Percentiles rank a stretch among this genome's conserved stretches.
These are phyloP conservation scores for Anguilla marmorata DNA, from an alignment of 2,797 vertebrate genomes.

Conservation along the genomic window DNA sequence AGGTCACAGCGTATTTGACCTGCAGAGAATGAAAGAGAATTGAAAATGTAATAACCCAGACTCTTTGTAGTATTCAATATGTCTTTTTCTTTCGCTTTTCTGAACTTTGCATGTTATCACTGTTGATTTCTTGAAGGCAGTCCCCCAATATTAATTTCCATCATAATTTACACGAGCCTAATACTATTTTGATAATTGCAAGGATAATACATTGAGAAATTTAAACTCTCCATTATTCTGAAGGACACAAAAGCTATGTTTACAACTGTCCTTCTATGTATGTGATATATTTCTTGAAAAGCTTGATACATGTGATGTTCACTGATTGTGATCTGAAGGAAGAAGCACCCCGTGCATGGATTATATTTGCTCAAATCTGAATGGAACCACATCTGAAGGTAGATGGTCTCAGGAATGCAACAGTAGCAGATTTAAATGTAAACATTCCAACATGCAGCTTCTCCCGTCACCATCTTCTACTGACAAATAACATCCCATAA, in stretches of 20 bases:
- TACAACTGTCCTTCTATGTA: background rate
- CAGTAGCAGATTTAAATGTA: background rate
- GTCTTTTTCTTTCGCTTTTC: background rate
- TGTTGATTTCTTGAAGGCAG: background rate
- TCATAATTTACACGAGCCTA: background rate
- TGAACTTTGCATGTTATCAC: background rate
- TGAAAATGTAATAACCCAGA: background rate
- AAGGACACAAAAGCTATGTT: background rate
- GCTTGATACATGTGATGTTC: background rate
- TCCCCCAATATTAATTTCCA: background rate
- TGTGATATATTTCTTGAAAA: background rate
- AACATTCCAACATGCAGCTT: background rate
- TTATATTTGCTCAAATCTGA: background rate
- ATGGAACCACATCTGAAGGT: background rate
- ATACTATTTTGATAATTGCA: too few species aligned
- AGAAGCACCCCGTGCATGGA: background rate
- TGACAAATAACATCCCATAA: background rate
- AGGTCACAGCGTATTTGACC: conserved; percentile 12
- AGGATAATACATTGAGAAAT: too few species aligned
- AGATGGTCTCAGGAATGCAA: background rate
- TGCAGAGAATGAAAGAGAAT: conserved; percentile 7
- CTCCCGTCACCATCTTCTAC: too few species aligned
- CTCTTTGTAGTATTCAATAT: background rate
- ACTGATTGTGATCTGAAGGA: background rate
- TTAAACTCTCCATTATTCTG: too few species aligned